Conservation (phyloP, 2,113 vertebrate genomes). For the Plecturocebus donacophilus region DNA sequence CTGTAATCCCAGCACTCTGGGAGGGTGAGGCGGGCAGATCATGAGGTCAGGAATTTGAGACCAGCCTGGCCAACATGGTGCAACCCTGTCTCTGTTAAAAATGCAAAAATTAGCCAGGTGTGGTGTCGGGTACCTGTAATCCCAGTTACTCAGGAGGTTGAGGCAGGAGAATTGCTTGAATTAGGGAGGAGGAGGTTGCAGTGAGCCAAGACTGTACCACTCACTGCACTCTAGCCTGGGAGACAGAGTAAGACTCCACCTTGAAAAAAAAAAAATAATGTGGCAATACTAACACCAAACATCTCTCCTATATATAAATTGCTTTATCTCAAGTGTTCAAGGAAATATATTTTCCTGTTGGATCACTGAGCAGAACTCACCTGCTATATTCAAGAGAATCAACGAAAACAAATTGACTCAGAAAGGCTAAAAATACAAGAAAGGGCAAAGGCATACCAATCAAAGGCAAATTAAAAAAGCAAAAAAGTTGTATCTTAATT, state of each 20-base stretch:
- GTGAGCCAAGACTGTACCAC: too few relatives aligned
- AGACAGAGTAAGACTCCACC: neutral
- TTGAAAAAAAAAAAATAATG: neutral
- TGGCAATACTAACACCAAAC: conserved; percentile 27
- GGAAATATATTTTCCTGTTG: conserved; percentile 22
- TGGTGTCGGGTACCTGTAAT: too few relatives aligned
- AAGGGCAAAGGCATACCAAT: conserved; percentile 1
- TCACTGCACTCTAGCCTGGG: neutral
- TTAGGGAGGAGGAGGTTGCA: too few relatives aligned
- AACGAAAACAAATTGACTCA: conserved; percentile 18
- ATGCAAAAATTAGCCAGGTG: too few relatives aligned
- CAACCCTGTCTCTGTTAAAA: too few relatives aligned
- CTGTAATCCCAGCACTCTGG: too few relatives aligned
- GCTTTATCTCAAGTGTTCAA: conserved; percentile 14
- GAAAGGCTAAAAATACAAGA: conserved; percentile 36
- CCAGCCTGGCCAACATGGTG: too few relatives aligned
- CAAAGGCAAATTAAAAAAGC: conserved; percentile 31
- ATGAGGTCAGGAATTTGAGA: too few relatives aligned
- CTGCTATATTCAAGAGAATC: conserved; percentile 14
- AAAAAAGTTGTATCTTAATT: conserved; percentile 15
- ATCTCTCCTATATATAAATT: conserved; percentile 30
- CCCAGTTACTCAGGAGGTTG: too few relatives aligned
- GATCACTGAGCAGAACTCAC: conserved; percentile 32
- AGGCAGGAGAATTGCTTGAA: too few relatives aligned
- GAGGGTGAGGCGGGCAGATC: too few relatives aligned